A percentile compares a stretch with the other conserved stretches of the same genome.
Conservation (phyloP, 2,113 vertebrate species). For the Muntiacus muntjak region DNA sequence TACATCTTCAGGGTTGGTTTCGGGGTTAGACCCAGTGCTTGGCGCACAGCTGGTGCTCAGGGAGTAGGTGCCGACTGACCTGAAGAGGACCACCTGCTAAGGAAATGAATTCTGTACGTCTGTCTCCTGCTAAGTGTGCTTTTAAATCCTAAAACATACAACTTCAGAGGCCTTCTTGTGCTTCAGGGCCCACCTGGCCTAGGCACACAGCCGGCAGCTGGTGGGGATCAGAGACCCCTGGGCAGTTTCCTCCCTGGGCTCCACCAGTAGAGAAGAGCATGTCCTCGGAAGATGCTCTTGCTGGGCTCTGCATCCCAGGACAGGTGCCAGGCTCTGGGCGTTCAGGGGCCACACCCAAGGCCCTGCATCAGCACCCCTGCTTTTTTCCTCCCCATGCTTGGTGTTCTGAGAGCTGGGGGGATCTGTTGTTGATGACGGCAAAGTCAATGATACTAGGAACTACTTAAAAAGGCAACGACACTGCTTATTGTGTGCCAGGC, state of each 20-base stretch:
- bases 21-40: not conserved
- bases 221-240: not conserved
- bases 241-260: not conserved
- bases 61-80: not conserved
- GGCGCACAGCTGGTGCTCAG: not conserved
- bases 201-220: not conserved
- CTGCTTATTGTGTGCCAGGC: not conserved
- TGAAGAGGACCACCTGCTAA: not conserved
- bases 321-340: not conserved
- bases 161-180: not conserved
- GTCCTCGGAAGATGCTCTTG: not conserved
- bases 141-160: not conserved
- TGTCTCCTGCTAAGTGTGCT: not conserved
- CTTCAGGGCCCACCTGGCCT: not conserved
- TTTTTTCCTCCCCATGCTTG: not conserved
- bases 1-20: not conserved
- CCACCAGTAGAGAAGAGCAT: not conserved
- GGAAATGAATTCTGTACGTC: not conserved
- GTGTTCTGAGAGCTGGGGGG: not conserved
- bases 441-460: not conserved
- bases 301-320: not conserved
- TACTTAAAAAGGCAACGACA: not conserved
- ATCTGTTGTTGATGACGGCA: not conserved
- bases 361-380: too few relatives aligned
- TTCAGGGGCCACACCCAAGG: not conserved